A percentile compares a stretch with the other conserved stretches of the same genome.
Conservation (phyloP, 2,797 vertebrate genomes). For the Ciconia nigra region DNA sequence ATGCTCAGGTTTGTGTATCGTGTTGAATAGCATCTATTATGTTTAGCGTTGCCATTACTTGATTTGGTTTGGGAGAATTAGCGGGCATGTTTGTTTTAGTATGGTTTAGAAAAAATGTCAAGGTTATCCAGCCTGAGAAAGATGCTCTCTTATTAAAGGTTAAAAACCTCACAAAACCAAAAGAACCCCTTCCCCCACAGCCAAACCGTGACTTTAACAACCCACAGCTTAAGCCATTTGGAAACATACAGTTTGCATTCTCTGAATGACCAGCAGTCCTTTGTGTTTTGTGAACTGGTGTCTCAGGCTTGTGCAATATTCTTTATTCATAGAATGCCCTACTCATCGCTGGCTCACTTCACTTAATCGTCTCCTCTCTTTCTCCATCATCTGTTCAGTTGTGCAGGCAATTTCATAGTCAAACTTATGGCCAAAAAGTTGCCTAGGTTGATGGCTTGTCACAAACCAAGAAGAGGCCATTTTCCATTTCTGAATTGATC, state of each 20-base stretch:
- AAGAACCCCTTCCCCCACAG: background rate
- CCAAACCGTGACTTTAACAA: background rate
- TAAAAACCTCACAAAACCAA: background rate
- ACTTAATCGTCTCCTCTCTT: background rate
- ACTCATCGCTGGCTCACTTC: background rate
- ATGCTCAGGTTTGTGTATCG: background rate
- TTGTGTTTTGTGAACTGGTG: background rate
- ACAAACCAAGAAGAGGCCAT: background rate
- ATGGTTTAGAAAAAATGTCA: background rate
- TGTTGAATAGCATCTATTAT: background rate
- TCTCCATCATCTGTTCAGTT: background rate
- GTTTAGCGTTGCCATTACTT: background rate
- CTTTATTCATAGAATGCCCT: background rate
- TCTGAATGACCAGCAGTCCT: background rate
- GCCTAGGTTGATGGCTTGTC: slow-evolving; percentile 1
- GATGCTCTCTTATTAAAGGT: background rate
- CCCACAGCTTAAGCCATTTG: background rate
- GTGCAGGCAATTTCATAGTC: background rate
- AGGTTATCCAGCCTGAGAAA: background rate
- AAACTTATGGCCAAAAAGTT: slow-evolving; percentile 21
- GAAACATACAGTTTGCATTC: background rate
- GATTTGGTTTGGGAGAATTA: background rate
- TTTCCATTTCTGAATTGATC: background rate
- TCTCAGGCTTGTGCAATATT: background rate
- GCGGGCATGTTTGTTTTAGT: background rate